Conservation (phyloP, 2,888 invertebrate species). For the Drosophila algonquin region DNA sequence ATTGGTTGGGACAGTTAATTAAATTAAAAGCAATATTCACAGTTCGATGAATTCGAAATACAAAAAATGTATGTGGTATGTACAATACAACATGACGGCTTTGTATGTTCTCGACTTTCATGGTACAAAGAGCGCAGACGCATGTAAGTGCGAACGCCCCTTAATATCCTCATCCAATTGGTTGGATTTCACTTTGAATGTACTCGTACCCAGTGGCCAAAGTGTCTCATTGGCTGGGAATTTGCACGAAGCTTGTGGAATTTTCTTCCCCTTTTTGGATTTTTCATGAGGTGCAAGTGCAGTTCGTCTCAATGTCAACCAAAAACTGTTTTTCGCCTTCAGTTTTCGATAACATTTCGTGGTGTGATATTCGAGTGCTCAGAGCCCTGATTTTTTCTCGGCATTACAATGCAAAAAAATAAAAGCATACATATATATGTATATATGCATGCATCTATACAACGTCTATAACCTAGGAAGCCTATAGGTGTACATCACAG, state of each 20-base stretch:
- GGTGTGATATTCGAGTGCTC: constrained; percentile 43
- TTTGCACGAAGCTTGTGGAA: background rate
- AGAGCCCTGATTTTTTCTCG: constrained; percentile 17
- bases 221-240: background rate
- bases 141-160: background rate
- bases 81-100: constrained; percentile 30
- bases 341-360: constrained; percentile 57
- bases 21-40: constrained; percentile 73
- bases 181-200: background rate
- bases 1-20: constrained; percentile 62
- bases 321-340: constrained; percentile 43
- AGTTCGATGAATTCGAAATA: constrained; percentile 67
- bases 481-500: background rate
- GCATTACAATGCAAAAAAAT: background rate
- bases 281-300: background rate
- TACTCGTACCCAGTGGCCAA: background rate
- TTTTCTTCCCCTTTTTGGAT: background rate
- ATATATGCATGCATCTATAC: background rate
- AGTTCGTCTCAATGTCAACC: constrained; percentile 14
- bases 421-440: background rate
- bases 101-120: constrained; percentile 22
- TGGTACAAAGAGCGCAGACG: background rate
- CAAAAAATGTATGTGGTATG: constrained; percentile 56
- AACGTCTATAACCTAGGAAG: background rate
- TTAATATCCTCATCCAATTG: background rate